A percentile compares a stretch with the other conserved stretches of the same genome.
Conservation (phyloP, 30 jellyfish, hydroid and myxozoan genomes). For the Aurelia aurita region DNA sequence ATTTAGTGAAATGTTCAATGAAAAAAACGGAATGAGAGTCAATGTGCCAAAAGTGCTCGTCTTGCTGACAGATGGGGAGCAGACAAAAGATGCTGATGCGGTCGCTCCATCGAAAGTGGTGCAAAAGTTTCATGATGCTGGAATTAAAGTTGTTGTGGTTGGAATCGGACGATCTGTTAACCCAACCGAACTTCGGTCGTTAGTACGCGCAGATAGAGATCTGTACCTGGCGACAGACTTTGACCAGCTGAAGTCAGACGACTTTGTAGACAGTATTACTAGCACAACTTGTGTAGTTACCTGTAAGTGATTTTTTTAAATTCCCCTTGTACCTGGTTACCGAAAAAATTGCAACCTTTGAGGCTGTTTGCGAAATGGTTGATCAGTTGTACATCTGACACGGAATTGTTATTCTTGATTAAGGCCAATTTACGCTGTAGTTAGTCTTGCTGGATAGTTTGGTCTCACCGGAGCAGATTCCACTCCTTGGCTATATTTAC, state of each 20-base stretch:
- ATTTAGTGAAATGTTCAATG: conserved; percentile 53
- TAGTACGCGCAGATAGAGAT: conserved; percentile 40
- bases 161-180: conserved; percentile 69
- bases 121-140: conserved; percentile 61
- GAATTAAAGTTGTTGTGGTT: conserved; percentile 54
- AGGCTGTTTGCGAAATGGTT: background rate
- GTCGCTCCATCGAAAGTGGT: conserved; percentile 54
- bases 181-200: conserved; percentile 37
- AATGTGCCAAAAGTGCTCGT: conserved; percentile 56
- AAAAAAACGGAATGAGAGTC: conserved; percentile 58
- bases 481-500: no score
- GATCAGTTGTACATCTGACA: background rate
- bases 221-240: conserved; percentile 56
- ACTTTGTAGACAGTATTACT: conserved; percentile 42
- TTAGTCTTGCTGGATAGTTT: no score
- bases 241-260: conserved; percentile 58
- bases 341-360: background rate
- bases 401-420: no score
- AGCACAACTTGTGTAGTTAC: conserved; percentile 35
- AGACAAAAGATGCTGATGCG: conserved; percentile 66
- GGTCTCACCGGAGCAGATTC: no score
- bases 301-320: background rate
- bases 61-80: conserved; percentile 76
- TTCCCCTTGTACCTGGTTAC: background rate
- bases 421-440: no score